Conservation (phyloP, 2,888 invertebrate genomes). For the Lutraria lutraria region DNA sequence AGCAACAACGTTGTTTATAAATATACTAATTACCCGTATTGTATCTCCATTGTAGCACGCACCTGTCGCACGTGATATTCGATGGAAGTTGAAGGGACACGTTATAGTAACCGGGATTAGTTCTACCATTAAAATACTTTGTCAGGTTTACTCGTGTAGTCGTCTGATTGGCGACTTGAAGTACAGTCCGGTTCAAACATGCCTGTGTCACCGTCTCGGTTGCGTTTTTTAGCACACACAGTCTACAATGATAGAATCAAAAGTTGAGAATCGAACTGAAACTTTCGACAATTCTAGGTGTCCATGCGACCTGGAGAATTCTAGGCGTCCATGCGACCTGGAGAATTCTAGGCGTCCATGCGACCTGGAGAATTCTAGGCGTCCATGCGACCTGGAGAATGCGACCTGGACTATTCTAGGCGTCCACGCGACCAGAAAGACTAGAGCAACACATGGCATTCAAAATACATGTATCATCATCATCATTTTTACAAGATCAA, state of each 20-base stretch:
- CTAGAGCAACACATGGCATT: too few species aligned
- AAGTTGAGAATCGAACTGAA: not conserved
- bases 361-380: too few species aligned
- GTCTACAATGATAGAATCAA: not conserved
- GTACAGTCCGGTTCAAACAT: not conserved
- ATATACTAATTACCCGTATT: constrained; percentile 24
- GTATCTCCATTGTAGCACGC: constrained; percentile 46
- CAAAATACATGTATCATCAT: too few species aligned
- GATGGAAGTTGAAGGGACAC: constrained; percentile 32
- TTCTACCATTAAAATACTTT: not conserved
- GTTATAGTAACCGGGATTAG: not conserved
- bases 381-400: not conserved
- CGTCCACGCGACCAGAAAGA: too few species aligned
- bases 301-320: too few species aligned
- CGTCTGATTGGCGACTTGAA: not conserved
- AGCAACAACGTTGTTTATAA: not conserved
- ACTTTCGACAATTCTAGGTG: not conserved
- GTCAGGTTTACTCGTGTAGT: not conserved
- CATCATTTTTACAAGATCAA: too few species aligned
- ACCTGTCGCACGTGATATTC: constrained; percentile 14
- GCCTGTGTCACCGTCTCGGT: not conserved
- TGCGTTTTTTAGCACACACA: not conserved
- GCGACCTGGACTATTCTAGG: not conserved
- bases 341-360: too few species aligned
- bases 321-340: too few species aligned